phyloP scores from a whole-genome alignment of 1,140 invertebrate genomes.

The Bombyx mori region DNA sequence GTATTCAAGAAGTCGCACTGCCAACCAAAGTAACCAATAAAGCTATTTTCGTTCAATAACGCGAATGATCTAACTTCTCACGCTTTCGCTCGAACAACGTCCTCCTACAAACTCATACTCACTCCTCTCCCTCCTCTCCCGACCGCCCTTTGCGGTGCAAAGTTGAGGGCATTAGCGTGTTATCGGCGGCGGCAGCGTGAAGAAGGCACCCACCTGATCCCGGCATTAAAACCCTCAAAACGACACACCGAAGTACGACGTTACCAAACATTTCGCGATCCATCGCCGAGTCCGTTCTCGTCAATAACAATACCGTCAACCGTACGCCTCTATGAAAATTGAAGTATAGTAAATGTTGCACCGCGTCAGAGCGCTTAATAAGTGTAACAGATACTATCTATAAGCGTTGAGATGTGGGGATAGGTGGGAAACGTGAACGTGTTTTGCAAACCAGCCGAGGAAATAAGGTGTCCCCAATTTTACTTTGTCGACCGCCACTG shows the following conservation, averaged over 20 bases:
- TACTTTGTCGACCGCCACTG: constrained; percentile 52
- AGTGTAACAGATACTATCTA: constrained; percentile 64
- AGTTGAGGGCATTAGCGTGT: constrained; percentile 73
- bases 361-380: constrained; percentile 29
- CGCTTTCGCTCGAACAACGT: constrained; percentile 55
- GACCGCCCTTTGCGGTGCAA: constrained; percentile 62
- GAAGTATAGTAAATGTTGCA: neutral
- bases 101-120: constrained; percentile 19
- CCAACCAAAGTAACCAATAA: constrained; percentile 28
- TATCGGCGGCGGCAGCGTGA: constrained; percentile 61
- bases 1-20: constrained; percentile 18
- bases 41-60: constrained; percentile 67
- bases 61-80: constrained; percentile 64
- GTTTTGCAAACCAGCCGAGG: constrained; percentile 64
- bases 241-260: constrained; percentile 18
- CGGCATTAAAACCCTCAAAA: constrained; percentile 26
- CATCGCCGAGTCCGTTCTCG: constrained; percentile 19
- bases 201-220: constrained; percentile 63
- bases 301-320: neutral
- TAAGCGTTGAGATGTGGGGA: constrained; percentile 68
- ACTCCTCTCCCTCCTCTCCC: constrained; percentile 12
- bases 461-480: constrained; percentile 66
- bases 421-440: constrained; percentile 68
- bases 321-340: constrained; percentile 20
- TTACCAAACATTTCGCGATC: constrained; percentile 6